Evolutionary conservation across 2,113 vertebrate species (phyloP).

Genomic region (Chrysemys picta): DNA sequence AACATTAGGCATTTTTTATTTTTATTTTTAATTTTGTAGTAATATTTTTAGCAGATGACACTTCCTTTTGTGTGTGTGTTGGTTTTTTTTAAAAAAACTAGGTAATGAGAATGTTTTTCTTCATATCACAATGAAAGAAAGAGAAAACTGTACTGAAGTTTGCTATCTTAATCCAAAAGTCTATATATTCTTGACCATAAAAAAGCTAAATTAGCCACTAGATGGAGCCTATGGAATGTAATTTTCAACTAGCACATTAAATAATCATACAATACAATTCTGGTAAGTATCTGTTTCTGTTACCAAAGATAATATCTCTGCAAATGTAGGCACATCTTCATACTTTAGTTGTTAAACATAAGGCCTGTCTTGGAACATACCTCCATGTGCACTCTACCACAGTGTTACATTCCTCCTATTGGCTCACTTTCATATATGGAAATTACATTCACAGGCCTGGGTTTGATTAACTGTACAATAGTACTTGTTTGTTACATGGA

Average conservation of each 20-base stretch:
- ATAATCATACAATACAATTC: not conserved
- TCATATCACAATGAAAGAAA: not conserved
- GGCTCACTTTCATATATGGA: not conserved
- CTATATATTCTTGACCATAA: not conserved
- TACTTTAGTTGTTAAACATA: not conserved
- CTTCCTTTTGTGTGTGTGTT: not conserved
- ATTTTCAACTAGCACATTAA: not conserved
- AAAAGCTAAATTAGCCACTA: slow-evolving; percentile 17
- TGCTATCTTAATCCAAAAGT: not conserved
- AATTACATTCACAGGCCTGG: not conserved
- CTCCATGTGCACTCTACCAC: not conserved
- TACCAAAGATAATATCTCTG: not conserved
- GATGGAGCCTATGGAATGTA: slow-evolving; percentile 47
- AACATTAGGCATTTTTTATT: not conserved
- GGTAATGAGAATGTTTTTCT: not conserved
- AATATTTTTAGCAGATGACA: not conserved
- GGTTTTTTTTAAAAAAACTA: not conserved
- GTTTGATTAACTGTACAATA: not conserved
- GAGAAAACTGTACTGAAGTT: fast-evolving
- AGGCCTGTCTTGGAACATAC: not conserved
- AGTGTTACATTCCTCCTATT: not conserved
- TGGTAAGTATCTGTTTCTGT: not conserved
- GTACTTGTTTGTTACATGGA: not conserved
- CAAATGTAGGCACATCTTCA: not conserved
- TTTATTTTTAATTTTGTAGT: not conserved